Evolutionary conservation across 2,113 vertebrate genomes (phyloP).

Genomic region (Pontoporia blainvillei): DNA sequence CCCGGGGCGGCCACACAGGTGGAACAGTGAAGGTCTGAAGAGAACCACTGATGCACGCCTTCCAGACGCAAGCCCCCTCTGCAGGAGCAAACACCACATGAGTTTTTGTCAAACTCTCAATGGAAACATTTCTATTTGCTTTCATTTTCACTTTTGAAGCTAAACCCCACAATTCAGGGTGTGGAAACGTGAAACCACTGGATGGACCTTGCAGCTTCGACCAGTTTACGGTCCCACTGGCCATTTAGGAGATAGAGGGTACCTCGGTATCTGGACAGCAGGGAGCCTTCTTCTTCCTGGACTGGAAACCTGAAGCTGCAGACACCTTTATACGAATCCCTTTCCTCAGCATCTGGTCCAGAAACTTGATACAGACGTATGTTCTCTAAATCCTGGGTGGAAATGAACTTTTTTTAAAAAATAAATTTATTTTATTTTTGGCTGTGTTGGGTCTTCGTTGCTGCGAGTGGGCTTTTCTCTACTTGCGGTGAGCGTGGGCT

Average conservation of each 20-base stretch:
- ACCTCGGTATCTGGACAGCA: no score
- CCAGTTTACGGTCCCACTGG: background rate
- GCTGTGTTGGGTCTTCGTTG: no score
- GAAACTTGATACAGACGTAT: background rate
- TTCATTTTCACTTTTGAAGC: background rate
- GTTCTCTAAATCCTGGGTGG: background rate
- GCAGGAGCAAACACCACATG: background rate
- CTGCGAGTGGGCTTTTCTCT: no score
- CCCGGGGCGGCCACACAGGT: background rate
- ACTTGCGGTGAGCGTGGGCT: no score
- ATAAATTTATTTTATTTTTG: no score
- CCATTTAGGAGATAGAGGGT: background rate
- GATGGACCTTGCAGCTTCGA: background rate
- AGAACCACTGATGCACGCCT: background rate
- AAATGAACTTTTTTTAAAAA: background rate
- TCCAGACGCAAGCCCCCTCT: background rate
- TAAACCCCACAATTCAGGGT: background rate
- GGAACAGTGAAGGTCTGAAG: rapidly evolving
- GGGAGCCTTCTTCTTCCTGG: background rate
- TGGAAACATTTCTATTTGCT: background rate
- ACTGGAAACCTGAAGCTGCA: background rate
- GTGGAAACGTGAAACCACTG: background rate
- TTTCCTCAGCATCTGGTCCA: background rate
- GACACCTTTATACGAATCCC: rapidly evolving
- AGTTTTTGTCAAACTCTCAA: background rate